phyloP scores from a whole-genome alignment of 2,113 vertebrate species.

The Aythya baeri region DNA sequence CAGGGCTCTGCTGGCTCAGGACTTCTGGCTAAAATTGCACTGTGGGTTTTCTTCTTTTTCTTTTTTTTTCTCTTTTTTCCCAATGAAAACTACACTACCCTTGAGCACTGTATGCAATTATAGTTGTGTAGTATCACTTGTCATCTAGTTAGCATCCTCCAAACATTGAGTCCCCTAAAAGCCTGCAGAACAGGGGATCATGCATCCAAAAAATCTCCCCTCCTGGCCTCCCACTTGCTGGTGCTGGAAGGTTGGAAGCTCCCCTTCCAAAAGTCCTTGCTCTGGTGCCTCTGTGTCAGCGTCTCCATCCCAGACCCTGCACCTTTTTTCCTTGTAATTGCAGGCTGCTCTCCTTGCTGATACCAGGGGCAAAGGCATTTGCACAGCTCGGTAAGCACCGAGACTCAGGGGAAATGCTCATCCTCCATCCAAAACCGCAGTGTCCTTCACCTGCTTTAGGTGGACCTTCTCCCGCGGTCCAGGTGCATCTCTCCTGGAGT shows the following conservation, averaged over 20 bases:
- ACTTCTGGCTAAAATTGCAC: neutral
- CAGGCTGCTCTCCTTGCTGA: neutral
- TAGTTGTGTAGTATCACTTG: neutral
- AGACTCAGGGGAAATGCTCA: accelerated
- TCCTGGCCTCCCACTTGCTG: neutral
- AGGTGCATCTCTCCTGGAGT: neutral
- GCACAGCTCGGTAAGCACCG: accelerated
- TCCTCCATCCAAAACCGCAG: neutral
- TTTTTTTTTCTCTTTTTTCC: no score
- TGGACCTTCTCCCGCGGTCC: neutral
- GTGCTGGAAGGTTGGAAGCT: no score
- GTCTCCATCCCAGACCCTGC: neutral
- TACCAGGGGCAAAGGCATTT: no score
- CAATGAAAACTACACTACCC: accelerated
- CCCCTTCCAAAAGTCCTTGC: no score
- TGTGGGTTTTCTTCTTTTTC: neutral
- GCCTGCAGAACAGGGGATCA: neutral
- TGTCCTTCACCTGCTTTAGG: neutral
- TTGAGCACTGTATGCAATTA: neutral
- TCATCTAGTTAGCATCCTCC: neutral
- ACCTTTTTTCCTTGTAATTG: accelerated
- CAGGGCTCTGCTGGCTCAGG: neutral
- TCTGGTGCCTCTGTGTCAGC: neutral
- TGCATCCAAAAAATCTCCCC: neutral
- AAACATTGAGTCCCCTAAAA: neutral